Conservation (phyloP, 2,888 invertebrate genomes). For the Eupithecia exiguata region DNA sequence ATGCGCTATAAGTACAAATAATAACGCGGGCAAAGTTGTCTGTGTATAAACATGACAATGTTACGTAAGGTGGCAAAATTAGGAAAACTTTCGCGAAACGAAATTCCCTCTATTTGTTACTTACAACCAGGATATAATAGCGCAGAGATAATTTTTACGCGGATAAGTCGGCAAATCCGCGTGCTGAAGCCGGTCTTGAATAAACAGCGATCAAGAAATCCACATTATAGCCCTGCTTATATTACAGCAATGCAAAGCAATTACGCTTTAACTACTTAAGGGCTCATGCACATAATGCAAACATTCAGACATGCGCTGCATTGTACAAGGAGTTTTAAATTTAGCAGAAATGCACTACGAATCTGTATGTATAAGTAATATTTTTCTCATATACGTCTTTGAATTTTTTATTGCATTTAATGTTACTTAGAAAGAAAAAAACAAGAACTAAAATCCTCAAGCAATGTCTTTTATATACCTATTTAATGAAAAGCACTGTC, state of each 20-base stretch:
- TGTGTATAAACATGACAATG: too few relatives aligned
- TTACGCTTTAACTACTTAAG: slow-evolving; percentile 42
- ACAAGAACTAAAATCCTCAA: not conserved
- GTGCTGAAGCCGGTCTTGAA: slow-evolving; percentile 11
- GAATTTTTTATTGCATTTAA: too few relatives aligned
- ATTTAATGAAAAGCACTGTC: not conserved
- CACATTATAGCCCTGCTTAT: slow-evolving; percentile 35
- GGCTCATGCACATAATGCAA: slow-evolving; percentile 12
- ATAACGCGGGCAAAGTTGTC: too few relatives aligned
- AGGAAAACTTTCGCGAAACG: not conserved
- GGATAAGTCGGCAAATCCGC: slow-evolving; percentile 4
- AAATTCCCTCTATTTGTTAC: not conserved
- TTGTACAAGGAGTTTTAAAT: not conserved
- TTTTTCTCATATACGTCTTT: not conserved
- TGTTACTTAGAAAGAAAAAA: not conserved
- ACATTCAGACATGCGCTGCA: not conserved
- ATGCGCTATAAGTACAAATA: too few relatives aligned
- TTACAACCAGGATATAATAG: not conserved
- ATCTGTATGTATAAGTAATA: not conserved
- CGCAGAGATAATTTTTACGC: slow-evolving; percentile 1
- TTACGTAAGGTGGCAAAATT: not conserved
- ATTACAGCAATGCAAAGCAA: slow-evolving; percentile 38
- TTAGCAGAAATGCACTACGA: not conserved
- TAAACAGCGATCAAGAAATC: slow-evolving; percentile 30
- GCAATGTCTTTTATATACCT: not conserved